Evolutionary conservation across 2,113 vertebrate species (phyloP).

Genomic region (Leucopsar rothschildi): DNA sequence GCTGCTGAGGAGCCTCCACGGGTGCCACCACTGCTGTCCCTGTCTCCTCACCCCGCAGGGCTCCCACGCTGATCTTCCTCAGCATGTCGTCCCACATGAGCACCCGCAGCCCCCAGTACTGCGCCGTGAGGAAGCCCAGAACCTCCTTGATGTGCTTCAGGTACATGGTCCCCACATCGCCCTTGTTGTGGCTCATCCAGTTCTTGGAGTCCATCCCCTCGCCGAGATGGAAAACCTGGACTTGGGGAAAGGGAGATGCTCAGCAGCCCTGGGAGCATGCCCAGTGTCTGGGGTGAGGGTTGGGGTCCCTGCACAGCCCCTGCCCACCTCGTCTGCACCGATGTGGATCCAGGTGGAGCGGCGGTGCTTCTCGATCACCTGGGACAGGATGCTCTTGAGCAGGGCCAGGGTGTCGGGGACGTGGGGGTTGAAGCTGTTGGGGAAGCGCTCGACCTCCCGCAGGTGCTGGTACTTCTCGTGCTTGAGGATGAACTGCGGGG

Average conservation of each 20-base stretch:
- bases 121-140: conserved; percentile 43
- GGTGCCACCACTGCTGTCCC: accelerated
- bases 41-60: conserved; percentile 61
- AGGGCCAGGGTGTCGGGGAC: conserved; percentile 52
- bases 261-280: not conserved
- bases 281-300: accelerated
- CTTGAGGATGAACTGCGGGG: conserved; percentile 76
- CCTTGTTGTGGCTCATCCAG: conserved; percentile 66
- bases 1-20: not conserved
- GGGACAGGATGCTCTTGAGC: conserved; percentile 65
- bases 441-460: conserved; percentile 74
- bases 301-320: not conserved
- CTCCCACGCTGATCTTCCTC: conserved; percentile 47
- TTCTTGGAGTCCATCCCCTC: conserved; percentile 74
- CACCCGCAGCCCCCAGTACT: conserved; percentile 37
- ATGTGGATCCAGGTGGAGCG: conserved; percentile 72
- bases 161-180: conserved; percentile 68
- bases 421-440: conserved; percentile 80
- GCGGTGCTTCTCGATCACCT: conserved; percentile 74
- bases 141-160: conserved; percentile 74
- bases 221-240: conserved; percentile 75
- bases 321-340: conserved; percentile 69
- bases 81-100: conserved; percentile 80
- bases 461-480: conserved; percentile 71
- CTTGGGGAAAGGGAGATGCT: not conserved